Evolutionary conservation across 2,888 invertebrate genomes (phyloP), one percentile per base, ranked within the genome.

Genomic region (Chymomyza procnemis): DNA sequence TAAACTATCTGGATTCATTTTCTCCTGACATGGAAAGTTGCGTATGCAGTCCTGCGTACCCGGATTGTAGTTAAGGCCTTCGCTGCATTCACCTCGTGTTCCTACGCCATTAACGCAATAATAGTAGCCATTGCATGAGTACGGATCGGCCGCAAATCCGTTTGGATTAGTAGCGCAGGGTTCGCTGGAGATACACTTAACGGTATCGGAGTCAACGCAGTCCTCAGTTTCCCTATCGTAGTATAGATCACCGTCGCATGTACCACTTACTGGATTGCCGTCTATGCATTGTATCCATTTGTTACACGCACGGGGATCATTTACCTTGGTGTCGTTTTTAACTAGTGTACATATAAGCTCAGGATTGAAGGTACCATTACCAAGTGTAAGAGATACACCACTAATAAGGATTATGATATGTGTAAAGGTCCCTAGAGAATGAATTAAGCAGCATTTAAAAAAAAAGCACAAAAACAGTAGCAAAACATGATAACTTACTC

Each of bases 141-240:
- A 80, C 2, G 88, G 90, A 80, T 89, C 90, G 4, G 73, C 68
- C 0, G 78, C 74, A 52, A 89, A 90, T 1, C 87, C 90, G 60
- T 79, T 73, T 0, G 59, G 1, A 1, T 55, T 34, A 2, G 63
- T 56, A 0, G 88, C 88, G 54, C 89, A 89, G 0, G 89, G 86
- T 71, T 86, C 52, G 30, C 86, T 88, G 0, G 89, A 88, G n/a
- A 86, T 18, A 46, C 89, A 89, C 30, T 61, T 78, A 0, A 83
- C 65, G 14, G 72, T 71, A 9, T 41, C 12, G 0, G 88, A 65
- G 3, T 69, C 26, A 1, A 88, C 77, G 59, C 89, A 89, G 4
- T 65, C 34, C 9, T 73, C 59, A 6, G 70, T 80, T 47, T 79
- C 69, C 0, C 85, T 68, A 66, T 90, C 83, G 52, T 85, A 89